Evolutionary conservation across 2,797 vertebrate genomes (phyloP).

Genomic region (Hapalemur alaotrensis): DNA sequence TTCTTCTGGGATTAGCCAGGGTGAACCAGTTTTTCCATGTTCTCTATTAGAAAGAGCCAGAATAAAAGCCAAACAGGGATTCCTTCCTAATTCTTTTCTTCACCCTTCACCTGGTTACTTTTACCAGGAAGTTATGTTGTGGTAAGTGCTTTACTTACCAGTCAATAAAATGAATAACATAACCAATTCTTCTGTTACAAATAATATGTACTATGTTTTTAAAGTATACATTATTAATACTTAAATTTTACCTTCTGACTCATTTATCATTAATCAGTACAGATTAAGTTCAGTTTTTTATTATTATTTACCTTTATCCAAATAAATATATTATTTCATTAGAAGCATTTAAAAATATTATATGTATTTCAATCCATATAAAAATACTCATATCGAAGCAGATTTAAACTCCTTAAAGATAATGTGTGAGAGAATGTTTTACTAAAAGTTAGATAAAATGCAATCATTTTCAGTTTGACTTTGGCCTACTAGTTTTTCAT

Average conservation of each 20-base stretch:
- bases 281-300: neutral
- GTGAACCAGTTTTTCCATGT: neutral
- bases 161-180: neutral
- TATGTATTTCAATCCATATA: neutral
- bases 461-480: neutral
- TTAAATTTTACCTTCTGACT: neutral
- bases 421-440: neutral
- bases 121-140: neutral
- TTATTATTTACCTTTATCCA: neutral
- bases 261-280: neutral
- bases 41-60: neutral
- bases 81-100: neutral
- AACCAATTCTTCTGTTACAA: neutral
- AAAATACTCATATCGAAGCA: neutral
- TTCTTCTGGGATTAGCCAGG: neutral
- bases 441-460: neutral
- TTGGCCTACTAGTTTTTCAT: neutral
- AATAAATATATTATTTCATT: neutral
- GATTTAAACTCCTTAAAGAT: neutral
- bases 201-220: neutral
- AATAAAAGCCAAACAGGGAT: neutral
- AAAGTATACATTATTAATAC: neutral
- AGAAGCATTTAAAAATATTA: slow-evolving; percentile 22
- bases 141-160: neutral
- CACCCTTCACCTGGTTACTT: neutral